These are phyloP conservation scores for Trinectes maculatus DNA, from an alignment of 2,113 vertebrate species.

Conservation along the genomic window DNA sequence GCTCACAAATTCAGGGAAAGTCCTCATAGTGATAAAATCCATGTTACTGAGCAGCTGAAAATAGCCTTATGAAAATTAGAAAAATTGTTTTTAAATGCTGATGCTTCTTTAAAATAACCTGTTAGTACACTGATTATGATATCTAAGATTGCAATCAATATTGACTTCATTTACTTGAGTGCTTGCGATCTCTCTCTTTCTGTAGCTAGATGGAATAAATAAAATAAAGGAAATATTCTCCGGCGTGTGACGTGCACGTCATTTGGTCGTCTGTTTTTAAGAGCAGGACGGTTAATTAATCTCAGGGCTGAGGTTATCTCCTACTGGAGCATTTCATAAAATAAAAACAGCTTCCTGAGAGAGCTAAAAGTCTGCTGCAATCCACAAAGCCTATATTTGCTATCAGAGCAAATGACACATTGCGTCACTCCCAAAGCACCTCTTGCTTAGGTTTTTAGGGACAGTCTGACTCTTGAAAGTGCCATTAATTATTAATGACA, in stretches of 20 bases:
- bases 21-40: no score
- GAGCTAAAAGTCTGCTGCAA: not conserved
- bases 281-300: constrained; percentile 30
- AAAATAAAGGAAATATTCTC: constrained; percentile 2
- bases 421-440: constrained; percentile 31
- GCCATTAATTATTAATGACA: constrained; percentile 80
- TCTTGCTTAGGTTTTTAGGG: constrained; percentile 66
- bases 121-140: not conserved
- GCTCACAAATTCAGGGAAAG: no score
- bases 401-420: constrained; percentile 42
- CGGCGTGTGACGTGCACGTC: not conserved
- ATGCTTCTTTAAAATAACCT: not conserved
- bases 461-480: constrained; percentile 72
- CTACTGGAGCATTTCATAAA: constrained; percentile 9
- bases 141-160: not conserved
- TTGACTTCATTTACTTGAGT: not conserved
- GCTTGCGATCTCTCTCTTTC: constrained; percentile 2
- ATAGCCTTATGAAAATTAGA: no score
- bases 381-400: constrained; percentile 31
- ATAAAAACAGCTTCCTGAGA: constrained; percentile 14
- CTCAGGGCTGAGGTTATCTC: constrained; percentile 23
- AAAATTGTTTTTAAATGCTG: not conserved
- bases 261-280: constrained; percentile 6
- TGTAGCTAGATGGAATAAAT: not conserved
- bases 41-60: no score